phyloP scores from a whole-genome alignment of 2,797 vertebrate genomes.

The Rousettus madagascariensis region DNA sequence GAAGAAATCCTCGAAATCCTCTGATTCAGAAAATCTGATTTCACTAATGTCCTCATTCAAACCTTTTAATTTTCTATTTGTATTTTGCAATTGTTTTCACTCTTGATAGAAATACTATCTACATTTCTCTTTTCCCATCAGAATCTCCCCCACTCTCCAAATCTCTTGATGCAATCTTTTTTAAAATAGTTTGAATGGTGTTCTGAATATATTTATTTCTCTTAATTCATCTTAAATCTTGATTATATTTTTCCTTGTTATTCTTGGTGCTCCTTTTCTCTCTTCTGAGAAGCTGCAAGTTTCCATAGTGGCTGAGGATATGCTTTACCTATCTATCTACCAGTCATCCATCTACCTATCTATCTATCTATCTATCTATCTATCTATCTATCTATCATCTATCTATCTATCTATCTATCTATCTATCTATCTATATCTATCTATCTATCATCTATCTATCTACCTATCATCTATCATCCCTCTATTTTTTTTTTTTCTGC shows the following conservation, averaged over 20 bases:
- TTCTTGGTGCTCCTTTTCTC: background rate
- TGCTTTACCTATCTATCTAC: background rate
- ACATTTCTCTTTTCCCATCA: background rate
- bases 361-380: background rate
- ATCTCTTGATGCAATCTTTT: background rate
- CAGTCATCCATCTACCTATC: too few relatives aligned
- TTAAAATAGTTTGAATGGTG: background rate
- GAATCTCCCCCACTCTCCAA: background rate
- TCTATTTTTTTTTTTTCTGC: background rate
- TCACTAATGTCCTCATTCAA: background rate
- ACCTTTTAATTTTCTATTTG: background rate
- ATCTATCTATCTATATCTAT: background rate
- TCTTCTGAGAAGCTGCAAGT: background rate
- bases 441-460: too few relatives aligned
- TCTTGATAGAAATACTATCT: background rate
- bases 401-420: too few relatives aligned
- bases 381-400: too few relatives aligned
- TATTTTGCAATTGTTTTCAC: background rate
- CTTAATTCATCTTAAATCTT: background rate
- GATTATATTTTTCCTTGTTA: background rate
- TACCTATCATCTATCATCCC: too few relatives aligned
- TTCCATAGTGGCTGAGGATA: too few relatives aligned
- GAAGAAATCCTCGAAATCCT: background rate
- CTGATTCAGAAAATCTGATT: background rate
- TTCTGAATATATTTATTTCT: background rate